Evolutionary conservation across 2,888 invertebrate species (phyloP), one percentile per base, ranked within the genome.

Genomic region (Endotricha flammealis): DNA sequence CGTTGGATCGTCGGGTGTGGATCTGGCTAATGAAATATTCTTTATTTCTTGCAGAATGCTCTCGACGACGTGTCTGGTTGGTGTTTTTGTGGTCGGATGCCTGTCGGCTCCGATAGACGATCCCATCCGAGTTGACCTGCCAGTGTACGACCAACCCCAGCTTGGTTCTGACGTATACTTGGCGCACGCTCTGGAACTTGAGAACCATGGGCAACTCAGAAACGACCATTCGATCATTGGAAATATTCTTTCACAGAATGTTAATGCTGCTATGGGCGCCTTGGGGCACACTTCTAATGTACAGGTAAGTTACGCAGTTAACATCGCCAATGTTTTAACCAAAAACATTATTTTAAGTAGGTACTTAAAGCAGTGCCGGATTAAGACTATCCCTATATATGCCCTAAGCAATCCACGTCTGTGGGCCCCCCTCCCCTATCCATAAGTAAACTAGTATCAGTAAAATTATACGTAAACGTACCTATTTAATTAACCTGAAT

Each of bases 121-220:
- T 5, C 83, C 83, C 0, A 51, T 85, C 6, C 64, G 68, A 2
- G 66, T 86, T 2, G 85, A 85, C 30, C 47, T 86, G 23, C 85
- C 83, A 1, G 82, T 85, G 0, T 83, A 79, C 50, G 65, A 81
- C 40, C 59, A 64, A 31, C 70, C 79, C 0, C 52, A 61, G 37
- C 37, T 48, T 7, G 48, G 44, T 12, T 47, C 69, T 1, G 53
- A 57, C 13, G 40, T 51, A 1, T 40, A 43, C 4, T 38, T 58
- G 5, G 46, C 58, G 0, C 44, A 62, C 24, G 64, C 68, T 0
- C 36, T 71, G 4, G 48, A 65, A 6, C 46, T 60, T 0, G 80
- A 78, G 31, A 77, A 72, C 39, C 51, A 67, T 16, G 70, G 62
- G 1, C 62, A 64, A 8, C 48, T 46, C 0, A 38, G 51, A 10